Conservation (phyloP, 2,888 invertebrate genomes). For the Schizotus pectinicornis region DNA sequence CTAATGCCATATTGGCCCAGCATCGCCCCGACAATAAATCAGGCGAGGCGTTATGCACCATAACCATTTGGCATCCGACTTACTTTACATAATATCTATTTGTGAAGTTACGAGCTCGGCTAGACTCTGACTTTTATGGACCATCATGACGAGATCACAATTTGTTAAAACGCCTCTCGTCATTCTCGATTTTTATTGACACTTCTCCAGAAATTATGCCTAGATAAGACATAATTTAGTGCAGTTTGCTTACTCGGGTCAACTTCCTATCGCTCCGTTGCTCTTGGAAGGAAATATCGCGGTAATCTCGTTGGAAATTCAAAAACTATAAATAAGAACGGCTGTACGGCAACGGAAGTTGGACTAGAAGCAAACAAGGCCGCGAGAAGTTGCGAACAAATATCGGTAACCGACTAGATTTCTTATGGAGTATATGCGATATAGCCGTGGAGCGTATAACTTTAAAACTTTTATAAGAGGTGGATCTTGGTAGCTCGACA, state of each 20-base stretch:
- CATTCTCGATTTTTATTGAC: constrained; percentile 11
- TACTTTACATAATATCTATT: constrained; percentile 29
- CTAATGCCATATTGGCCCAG: constrained; percentile 24
- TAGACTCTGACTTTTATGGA: constrained; percentile 21
- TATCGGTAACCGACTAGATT: constrained; percentile 33
- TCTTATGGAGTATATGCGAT: constrained; percentile 23
- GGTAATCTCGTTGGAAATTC: too few relatives aligned
- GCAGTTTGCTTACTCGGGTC: neutral
- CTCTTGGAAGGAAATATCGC: too few relatives aligned
- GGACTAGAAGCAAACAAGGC: constrained; percentile 8
- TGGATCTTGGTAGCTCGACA: constrained; percentile 36
- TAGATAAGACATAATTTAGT: constrained; percentile 2
- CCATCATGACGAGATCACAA: constrained; percentile 7
- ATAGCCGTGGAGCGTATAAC: constrained; percentile 30
- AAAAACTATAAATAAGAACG: too few relatives aligned
- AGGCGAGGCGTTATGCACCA: constrained; percentile 16
- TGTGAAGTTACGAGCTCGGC: constrained; percentile 23
- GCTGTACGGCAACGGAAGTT: neutral
- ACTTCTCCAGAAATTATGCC: neutral
- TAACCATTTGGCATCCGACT: constrained; percentile 28
- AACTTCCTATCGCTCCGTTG: neutral
- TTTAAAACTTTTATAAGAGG: constrained; percentile 39
- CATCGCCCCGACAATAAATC: constrained; percentile 24
- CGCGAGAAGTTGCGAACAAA: constrained; percentile 27
- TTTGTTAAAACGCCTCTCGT: constrained; percentile 2